Percentiles rank a stretch among this genome's conserved stretches.
Evolutionary conservation across 2,888 invertebrate genomes (phyloP).

Genomic region (Caenorhabditis sp.): DNA sequence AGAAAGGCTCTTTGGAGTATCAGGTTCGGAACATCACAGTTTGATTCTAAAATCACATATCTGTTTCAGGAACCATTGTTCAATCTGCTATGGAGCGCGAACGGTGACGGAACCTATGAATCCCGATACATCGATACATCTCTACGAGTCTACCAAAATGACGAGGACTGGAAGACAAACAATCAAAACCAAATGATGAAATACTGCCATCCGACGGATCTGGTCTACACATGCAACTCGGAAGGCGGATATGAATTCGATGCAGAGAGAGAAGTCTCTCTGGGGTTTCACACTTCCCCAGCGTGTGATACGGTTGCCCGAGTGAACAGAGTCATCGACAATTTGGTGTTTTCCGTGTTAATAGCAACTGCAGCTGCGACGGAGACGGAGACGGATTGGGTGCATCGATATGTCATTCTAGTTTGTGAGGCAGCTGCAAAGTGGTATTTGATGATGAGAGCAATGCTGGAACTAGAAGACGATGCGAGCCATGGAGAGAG

Average conservation of each 20-base stretch:
- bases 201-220: constrained; percentile 5
- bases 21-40: background rate
- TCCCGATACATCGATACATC: background rate
- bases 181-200: constrained; percentile 22
- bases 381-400: no score
- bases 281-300: constrained; percentile 12
- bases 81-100: background rate
- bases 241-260: constrained; percentile 1
- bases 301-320: constrained; percentile 1
- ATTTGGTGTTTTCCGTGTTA: no score
- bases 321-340: background rate
- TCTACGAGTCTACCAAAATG: background rate
- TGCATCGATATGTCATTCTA: no score
- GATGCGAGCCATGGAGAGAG: no score
- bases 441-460: no score
- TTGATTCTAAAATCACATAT: background rate
- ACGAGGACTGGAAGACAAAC: constrained; percentile 15
- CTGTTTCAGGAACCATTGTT: background rate
- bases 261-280: background rate
- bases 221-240: constrained; percentile 4
- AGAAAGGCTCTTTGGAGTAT: constrained; percentile 7
- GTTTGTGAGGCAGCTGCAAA: no score
- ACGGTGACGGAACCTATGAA: background rate
- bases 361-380: no score
- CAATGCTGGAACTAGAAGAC: no score